Evolutionary conservation across 2,113 vertebrate species (phyloP).

Genomic region (Pristiophorus japonicus): DNA sequence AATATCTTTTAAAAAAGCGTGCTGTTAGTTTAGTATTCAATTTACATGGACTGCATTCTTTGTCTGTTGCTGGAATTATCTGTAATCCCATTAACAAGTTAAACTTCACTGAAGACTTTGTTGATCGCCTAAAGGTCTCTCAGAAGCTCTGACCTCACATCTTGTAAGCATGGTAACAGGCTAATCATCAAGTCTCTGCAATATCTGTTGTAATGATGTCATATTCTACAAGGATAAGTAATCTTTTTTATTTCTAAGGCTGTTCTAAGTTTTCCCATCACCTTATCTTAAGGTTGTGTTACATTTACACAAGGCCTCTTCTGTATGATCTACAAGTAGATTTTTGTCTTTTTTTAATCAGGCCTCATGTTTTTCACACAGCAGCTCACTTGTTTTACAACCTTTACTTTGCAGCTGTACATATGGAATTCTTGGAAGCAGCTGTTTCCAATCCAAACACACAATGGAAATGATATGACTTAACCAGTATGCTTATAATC

Average conservation of each 20-base stretch:
- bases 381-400: slow-evolving; percentile 9
- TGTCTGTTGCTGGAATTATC: background rate
- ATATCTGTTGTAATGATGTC: slow-evolving; percentile 9
- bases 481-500: background rate
- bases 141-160: background rate
- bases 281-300: slow-evolving; percentile 16
- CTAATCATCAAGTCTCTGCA: background rate
- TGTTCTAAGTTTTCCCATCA: background rate
- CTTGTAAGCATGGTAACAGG: background rate
- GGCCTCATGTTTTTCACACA: background rate
- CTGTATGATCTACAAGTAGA: background rate
- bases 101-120: background rate
- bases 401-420: slow-evolving; percentile 4
- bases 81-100: slow-evolving; percentile 19
- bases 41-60: background rate
- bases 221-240: slow-evolving; percentile 20
- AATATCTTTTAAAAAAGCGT: background rate
- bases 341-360: slow-evolving; percentile 23
- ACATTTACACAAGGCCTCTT: background rate
- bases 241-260: slow-evolving; percentile 8
- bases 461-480: slow-evolving; percentile 12
- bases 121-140: background rate
- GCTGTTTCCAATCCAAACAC: slow-evolving; percentile 23
- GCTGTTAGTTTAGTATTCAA: background rate
- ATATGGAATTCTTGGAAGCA: background rate